Conservation (phyloP, 2,113 vertebrate genomes). For the Columba janthina region DNA sequence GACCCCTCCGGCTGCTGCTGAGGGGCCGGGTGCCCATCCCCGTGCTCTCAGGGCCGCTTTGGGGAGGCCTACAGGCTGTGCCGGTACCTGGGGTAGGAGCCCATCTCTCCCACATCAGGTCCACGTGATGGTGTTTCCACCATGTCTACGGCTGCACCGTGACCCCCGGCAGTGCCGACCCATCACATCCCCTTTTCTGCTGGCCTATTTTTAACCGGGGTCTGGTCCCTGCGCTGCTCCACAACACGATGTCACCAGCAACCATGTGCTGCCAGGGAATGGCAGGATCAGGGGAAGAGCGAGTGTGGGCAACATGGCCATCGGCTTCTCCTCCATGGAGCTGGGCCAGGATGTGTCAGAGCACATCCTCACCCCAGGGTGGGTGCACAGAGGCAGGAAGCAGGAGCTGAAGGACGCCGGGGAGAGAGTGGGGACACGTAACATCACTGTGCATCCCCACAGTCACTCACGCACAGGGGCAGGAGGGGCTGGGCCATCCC, state of each 20-base stretch:
- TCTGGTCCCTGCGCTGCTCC: rapidly evolving
- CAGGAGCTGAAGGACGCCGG: neutral
- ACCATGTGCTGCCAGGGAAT: neutral
- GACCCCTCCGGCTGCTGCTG: rapidly evolving
- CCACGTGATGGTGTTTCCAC: neutral
- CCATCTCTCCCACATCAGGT: rapidly evolving
- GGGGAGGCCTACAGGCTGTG: neutral
- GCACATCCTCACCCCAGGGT: neutral
- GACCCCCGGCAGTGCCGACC: neutral
- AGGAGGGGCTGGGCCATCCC: neutral
- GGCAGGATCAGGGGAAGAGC: neutral
- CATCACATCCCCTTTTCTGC: neutral
- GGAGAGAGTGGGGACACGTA: neutral
- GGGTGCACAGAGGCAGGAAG: neutral
- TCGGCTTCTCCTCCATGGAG: neutral
- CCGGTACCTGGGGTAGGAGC: rapidly evolving
- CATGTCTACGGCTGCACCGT: rapidly evolving
- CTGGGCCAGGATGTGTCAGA: neutral
- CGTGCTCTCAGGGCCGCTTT: rapidly evolving
- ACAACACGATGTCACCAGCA: rapidly evolving
- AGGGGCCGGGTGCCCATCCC: rapidly evolving
- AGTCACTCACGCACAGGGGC: rapidly evolving
- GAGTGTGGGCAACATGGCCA: rapidly evolving
- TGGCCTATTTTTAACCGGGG: neutral
- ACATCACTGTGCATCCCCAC: rapidly evolving